A percentile compares a stretch with the other conserved stretches of the same genome.
These are phyloP conservation scores for Rousettus madagascariensis DNA, from an alignment of 2,797 vertebrate genomes.

Conservation along the genomic window DNA sequence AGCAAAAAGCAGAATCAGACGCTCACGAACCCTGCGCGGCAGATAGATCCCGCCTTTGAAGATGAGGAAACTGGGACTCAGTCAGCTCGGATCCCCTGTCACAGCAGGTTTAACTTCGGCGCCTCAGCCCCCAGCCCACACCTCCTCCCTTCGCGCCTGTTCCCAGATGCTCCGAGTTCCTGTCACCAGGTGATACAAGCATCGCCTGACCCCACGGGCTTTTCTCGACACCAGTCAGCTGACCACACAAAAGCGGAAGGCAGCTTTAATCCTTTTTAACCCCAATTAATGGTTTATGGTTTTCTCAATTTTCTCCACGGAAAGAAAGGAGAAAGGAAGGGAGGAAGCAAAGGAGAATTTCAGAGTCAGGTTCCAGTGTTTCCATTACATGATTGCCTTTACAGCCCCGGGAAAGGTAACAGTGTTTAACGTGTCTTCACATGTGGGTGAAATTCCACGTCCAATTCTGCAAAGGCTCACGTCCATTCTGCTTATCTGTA, in stretches of 20 bases:
- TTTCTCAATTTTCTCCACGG: not conserved
- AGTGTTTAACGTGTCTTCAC: not conserved
- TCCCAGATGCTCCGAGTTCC: not conserved
- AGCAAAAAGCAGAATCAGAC: not conserved
- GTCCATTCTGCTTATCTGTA: not conserved
- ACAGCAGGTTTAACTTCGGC: not conserved
- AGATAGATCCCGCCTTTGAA: not conserved
- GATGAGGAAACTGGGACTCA: not conserved
- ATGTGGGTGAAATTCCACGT: not conserved
- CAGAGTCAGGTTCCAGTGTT: not conserved
- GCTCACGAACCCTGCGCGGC: not conserved
- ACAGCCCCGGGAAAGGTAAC: not conserved
- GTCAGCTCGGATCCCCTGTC: not conserved
- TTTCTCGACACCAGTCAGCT: not conserved
- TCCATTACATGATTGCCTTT: not conserved
- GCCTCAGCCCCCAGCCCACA: not conserved
- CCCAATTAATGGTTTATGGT: not conserved
- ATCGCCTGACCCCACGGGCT: not conserved
- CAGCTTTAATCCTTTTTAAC: not conserved
- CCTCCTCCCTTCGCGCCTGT: not conserved
- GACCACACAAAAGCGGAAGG: not conserved
- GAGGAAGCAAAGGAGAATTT: not conserved
- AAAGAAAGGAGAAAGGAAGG: not conserved
- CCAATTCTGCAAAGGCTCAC: not conserved
- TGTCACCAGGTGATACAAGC: not conserved